Conservation (phyloP, 2,888 invertebrate genomes). For the Luffia ferchaultella region DNA sequence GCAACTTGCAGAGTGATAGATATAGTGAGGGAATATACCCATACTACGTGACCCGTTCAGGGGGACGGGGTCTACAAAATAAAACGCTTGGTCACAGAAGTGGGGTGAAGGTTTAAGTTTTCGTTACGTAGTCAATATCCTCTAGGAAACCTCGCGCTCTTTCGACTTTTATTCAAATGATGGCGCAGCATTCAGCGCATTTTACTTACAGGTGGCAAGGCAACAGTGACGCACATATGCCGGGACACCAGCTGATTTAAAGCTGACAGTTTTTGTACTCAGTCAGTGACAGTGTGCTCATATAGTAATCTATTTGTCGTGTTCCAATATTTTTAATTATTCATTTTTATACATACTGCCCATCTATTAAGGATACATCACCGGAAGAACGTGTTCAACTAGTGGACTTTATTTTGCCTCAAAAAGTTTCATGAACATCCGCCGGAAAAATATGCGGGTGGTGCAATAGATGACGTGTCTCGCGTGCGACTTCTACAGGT, state of each 20-base stretch:
- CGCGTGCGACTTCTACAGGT: slow-evolving; percentile 15
- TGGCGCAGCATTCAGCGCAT: neutral
- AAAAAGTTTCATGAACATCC: neutral
- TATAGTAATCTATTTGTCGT: too few species aligned
- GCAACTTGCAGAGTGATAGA: too few species aligned
- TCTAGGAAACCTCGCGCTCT: neutral
- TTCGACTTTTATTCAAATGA: neutral
- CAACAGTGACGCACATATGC: neutral
- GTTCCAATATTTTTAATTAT: too few species aligned
- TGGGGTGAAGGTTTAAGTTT: neutral
- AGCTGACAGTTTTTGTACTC: neutral
- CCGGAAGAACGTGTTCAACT: neutral
- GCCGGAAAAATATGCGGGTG: slow-evolving; percentile 14
- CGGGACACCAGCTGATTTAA: neutral
- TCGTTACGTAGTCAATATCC: neutral
- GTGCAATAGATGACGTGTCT: slow-evolving; percentile 3
- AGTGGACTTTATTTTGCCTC: neutral
- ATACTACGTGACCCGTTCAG: neutral
- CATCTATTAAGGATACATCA: neutral
- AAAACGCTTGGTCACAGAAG: neutral
- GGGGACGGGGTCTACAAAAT: neutral
- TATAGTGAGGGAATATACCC: neutral
- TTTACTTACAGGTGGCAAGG: neutral
- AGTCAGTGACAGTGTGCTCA: neutral
- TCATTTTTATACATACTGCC: too few species aligned